Evolutionary conservation across 2,888 invertebrate species (phyloP).

Genomic region (Phyto melanocephala): DNA sequence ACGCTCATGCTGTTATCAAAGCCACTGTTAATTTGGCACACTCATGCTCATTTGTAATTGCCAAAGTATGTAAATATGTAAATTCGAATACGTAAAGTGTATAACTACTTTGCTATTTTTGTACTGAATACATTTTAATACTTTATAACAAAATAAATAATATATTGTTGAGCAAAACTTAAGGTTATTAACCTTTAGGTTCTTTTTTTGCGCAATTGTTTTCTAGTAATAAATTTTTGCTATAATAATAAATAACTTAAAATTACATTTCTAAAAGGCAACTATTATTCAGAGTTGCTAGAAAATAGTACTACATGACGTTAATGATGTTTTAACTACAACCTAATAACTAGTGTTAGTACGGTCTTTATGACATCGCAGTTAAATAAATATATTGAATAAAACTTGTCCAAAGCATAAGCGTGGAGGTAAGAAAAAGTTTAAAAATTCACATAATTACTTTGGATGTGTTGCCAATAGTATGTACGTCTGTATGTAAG

Average conservation of each 20-base stretch:
- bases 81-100: background rate
- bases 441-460: slow-evolving; percentile 20
- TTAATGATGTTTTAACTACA: slow-evolving; percentile 28
- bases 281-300: background rate
- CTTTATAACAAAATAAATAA: background rate
- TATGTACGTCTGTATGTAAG: too few relatives aligned
- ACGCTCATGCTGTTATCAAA: background rate
- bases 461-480: background rate
- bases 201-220: slow-evolving; percentile 22
- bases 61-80: background rate
- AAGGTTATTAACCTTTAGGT: slow-evolving; percentile 33
- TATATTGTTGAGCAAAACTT: slow-evolving; percentile 2
- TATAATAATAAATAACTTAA: background rate
- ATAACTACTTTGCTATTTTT: background rate
- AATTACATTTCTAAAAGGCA: too few relatives aligned
- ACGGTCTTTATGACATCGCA: slow-evolving; percentile 37
- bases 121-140: slow-evolving; percentile 6
- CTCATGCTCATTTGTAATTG: background rate
- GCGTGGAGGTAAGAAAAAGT: background rate
- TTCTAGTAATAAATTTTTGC: slow-evolving; percentile 24
- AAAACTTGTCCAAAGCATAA: background rate
- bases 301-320: background rate
- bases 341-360: slow-evolving; percentile 13
- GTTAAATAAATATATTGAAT: background rate
- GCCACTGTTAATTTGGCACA: background rate